Evolutionary conservation across 92 coral and sea anemone species (phyloP).

Genomic region (Epizoanthus fatuus): DNA sequence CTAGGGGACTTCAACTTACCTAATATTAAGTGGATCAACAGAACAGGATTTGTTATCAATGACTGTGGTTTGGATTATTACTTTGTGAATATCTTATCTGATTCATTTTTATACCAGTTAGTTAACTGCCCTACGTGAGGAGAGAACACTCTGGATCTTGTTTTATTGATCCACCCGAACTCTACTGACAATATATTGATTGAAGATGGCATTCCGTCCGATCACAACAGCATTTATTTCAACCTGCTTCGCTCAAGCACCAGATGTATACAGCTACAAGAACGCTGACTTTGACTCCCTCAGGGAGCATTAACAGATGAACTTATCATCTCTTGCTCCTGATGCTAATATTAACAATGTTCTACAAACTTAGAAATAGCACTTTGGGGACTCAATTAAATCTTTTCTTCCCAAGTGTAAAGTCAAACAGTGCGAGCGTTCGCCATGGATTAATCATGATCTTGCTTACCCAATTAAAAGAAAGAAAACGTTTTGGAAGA

Average conservation of each 20-base stretch:
- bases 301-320: not conserved
- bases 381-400: not conserved
- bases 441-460: conserved; percentile 43
- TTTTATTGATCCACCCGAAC: no score
- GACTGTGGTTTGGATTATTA: conserved; percentile 14
- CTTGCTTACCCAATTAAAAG: conserved; percentile 31
- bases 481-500: conserved; percentile 28
- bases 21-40: conserved; percentile 43
- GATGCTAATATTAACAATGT: not conserved
- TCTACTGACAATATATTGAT: no score
- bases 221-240: no score
- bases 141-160: no score
- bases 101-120: no score
- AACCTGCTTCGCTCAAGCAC: no score
- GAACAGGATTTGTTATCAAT: conserved; percentile 52
- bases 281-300: no score
- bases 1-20: conserved; percentile 32
- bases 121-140: no score
- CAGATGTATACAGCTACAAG: no score
- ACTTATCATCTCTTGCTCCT: not conserved
- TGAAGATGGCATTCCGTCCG: no score
- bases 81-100: no score
- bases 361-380: not conserved
- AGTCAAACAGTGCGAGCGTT: not conserved
- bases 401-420: not conserved